phyloP scores from a whole-genome alignment of 2,888 invertebrate species.

The Drosophila merina region DNA sequence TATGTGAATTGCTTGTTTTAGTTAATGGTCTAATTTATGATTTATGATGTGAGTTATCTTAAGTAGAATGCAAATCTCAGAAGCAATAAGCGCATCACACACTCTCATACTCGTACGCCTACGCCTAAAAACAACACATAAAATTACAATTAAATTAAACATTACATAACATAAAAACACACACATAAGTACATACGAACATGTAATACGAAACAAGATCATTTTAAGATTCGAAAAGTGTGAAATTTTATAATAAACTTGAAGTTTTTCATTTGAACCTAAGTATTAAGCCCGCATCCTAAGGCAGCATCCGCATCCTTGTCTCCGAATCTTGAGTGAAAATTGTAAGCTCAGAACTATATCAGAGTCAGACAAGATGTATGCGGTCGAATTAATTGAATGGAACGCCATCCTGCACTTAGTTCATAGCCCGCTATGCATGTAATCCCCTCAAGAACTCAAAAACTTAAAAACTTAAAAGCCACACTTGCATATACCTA shows the following conservation, averaged over 20 bases:
- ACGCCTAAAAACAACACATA: slow-evolving; percentile 20
- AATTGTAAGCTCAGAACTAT: slow-evolving; percentile 26
- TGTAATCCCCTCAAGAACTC: slow-evolving; percentile 35
- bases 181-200: slow-evolving; percentile 30
- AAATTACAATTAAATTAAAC: slow-evolving; percentile 15
- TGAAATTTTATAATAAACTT: slow-evolving; percentile 72
- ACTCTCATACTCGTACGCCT: slow-evolving; percentile 30
- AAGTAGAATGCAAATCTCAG: slow-evolving; percentile 72
- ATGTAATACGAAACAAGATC: slow-evolving; percentile 39
- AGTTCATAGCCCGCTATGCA: slow-evolving; percentile 66
- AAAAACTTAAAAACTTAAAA: neutral
- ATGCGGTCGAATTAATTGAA: slow-evolving; percentile 30
- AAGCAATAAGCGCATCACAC: slow-evolving; percentile 43
- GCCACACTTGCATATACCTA: slow-evolving; percentile 5
- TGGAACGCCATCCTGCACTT: slow-evolving; percentile 60
- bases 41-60: slow-evolving; percentile 56
- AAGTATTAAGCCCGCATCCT: slow-evolving; percentile 48
- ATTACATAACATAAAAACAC: slow-evolving; percentile 1
- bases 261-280: slow-evolving; percentile 65
- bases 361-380: slow-evolving; percentile 24
- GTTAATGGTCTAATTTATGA: slow-evolving; percentile 60
- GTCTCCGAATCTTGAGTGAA: slow-evolving; percentile 15
- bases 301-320: slow-evolving; percentile 42
- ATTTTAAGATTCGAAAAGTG: slow-evolving; percentile 55
- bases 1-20: slow-evolving; percentile 62